A percentile compares a stretch with the other conserved stretches of the same genome.
Evolutionary conservation across 2,797 vertebrate genomes (phyloP).

Genomic region (Myiothlypis chrysogaster): DNA sequence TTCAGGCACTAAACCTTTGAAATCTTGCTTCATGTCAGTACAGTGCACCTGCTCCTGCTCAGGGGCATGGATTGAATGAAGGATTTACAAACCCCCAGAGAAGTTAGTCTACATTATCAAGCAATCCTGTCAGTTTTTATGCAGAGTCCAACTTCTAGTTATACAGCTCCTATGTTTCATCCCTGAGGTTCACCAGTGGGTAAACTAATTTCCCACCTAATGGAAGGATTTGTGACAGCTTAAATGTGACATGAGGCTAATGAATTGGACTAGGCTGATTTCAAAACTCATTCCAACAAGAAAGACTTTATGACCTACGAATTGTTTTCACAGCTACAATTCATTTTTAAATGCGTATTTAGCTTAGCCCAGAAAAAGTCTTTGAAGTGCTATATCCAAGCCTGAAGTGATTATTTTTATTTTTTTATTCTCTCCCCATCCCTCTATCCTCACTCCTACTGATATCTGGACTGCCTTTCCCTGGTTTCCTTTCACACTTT

Average conservation of each 20-base stretch:
- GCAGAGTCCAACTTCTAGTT: background rate
- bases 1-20: slow-evolving; percentile 37
- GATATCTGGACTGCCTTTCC: background rate
- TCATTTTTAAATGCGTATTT: background rate
- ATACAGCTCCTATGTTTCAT: slow-evolving; percentile 26
- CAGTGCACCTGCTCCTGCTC: background rate
- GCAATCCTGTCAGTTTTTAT: slow-evolving; percentile 20
- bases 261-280: slow-evolving; percentile 40
- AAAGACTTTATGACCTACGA: background rate
- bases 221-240: slow-evolving; percentile 40
- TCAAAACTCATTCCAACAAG: slow-evolving; percentile 38
- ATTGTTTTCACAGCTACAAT: slow-evolving; percentile 21
- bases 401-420: background rate
- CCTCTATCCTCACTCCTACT: background rate
- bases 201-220: slow-evolving; percentile 63
- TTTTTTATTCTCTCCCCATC: background rate
- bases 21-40: slow-evolving; percentile 55
- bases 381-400: background rate
- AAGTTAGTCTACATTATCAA: slow-evolving; percentile 32
- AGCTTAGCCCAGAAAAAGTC: background rate
- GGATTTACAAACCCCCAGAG: slow-evolving; percentile 25
- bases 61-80: slow-evolving; percentile 15
- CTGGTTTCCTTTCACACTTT: slow-evolving; percentile 15
- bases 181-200: background rate
- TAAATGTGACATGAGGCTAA: slow-evolving; percentile 51